phyloP scores from a whole-genome alignment of 2,888 invertebrate species.

The Rhagium mordax region DNA sequence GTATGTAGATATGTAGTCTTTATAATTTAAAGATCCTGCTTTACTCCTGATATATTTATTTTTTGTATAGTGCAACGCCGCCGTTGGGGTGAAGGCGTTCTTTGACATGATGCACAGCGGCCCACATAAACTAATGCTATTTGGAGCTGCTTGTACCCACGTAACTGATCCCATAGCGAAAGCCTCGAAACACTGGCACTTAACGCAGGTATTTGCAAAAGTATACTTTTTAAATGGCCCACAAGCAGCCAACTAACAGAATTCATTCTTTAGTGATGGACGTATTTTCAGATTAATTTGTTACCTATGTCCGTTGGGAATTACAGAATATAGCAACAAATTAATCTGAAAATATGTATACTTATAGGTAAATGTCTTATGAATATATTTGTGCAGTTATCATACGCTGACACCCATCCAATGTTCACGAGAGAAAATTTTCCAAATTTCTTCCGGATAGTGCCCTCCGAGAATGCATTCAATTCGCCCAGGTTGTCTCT shows the following conservation, averaged over 20 bases:
- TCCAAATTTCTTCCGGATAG: conserved; percentile 97
- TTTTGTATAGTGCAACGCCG: conserved; percentile 89
- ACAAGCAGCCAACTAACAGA: neutral
- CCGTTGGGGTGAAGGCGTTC: conserved; percentile 94
- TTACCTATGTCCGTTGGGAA: no score
- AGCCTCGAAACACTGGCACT: conserved; percentile 96
- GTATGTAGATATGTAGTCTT: no score
- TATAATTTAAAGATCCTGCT: no score
- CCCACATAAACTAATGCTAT: conserved; percentile 94
- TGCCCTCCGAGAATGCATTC: conserved; percentile 96
- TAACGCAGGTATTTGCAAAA: conserved; percentile 86
- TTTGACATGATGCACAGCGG: conserved; percentile 97
- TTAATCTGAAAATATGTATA: no score
- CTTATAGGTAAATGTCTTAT: no score
- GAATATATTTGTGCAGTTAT: no score
- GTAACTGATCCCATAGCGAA: conserved; percentile 98
- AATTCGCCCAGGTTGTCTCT: conserved; percentile 92
- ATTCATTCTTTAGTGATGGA: neutral
- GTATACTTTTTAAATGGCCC: conserved; percentile 40
- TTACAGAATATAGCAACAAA: no score
- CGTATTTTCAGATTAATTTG: no score
- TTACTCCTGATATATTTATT: no score
- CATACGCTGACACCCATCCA: conserved; percentile 98
- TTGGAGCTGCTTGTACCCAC: conserved; percentile 96
- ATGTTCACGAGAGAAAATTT: conserved; percentile 95